A percentile compares a stretch with the other conserved stretches of the same genome.
Evolutionary conservation across 2,888 invertebrate species (phyloP).

Genomic region (Seira sanloemensis): DNA sequence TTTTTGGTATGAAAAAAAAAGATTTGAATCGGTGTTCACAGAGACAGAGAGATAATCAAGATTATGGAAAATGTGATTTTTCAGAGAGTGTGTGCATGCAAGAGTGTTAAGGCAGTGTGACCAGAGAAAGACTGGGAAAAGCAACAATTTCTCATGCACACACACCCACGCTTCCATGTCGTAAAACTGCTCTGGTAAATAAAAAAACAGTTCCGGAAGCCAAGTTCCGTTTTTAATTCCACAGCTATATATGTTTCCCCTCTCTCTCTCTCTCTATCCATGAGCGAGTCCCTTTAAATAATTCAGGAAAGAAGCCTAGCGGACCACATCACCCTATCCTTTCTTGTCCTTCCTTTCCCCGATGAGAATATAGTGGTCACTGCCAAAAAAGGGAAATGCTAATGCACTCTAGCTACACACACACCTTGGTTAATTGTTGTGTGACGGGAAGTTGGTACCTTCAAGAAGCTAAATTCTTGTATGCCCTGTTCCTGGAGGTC

Average conservation of each 20-base stretch:
- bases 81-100: background rate
- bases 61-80: background rate
- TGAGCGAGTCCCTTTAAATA: background rate
- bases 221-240: conserved; percentile 48
- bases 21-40: no score
- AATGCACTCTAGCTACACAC: background rate
- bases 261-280: background rate
- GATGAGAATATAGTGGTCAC: background rate
- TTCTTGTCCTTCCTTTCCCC: conserved; percentile 27
- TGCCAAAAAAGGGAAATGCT: background rate
- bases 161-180: conserved; percentile 5
- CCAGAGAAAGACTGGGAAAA: no score
- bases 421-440: background rate
- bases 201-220: conserved; percentile 50
- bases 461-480: background rate
- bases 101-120: no score
- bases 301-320: background rate
- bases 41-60: background rate
- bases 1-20: background rate
- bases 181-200: background rate
- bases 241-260: no score
- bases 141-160: no score
- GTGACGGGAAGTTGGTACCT: background rate
- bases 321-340: background rate
- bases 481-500: conserved; percentile 19